phyloP scores from a whole-genome alignment of 2,888 invertebrate species.

The Crematogaster levior region DNA sequence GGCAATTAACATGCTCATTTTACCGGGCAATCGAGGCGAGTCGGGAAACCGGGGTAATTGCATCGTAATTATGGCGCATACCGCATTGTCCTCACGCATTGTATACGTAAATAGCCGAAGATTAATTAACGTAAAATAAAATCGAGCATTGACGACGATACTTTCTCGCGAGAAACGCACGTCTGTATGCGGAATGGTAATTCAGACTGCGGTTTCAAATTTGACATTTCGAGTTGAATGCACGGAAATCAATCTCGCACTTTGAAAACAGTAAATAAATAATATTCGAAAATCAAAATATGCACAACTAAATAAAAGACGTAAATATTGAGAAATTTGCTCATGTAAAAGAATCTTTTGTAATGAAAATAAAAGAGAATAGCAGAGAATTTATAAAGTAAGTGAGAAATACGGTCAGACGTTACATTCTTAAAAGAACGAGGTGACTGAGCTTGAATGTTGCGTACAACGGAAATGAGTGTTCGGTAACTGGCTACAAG shows the following conservation, averaged over 20 bases:
- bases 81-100: conserved; percentile 44
- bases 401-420: neutral
- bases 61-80: conserved; percentile 48
- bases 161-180: neutral
- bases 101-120: conserved; percentile 40
- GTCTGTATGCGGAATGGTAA: neutral
- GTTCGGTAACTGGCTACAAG: neutral
- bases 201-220: neutral
- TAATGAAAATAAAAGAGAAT: neutral
- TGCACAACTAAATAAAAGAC: neutral
- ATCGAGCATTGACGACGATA: neutral
- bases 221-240: neutral
- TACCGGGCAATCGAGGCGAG: conserved; percentile 41
- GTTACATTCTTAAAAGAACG: neutral
- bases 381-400: neutral
- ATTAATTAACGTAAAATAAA: conserved; percentile 52
- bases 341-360: neutral
- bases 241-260: neutral
- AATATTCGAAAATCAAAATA: neutral
- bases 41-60: conserved; percentile 40
- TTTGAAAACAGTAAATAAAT: neutral
- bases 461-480: conserved; percentile 8
- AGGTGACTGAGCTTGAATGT: neutral
- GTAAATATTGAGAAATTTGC: neutral
- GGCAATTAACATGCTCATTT: conserved; percentile 55